Base-by-base conservation (phyloP, 2,797 vertebrate species). In the Glyptemys insculpta region DNA sequence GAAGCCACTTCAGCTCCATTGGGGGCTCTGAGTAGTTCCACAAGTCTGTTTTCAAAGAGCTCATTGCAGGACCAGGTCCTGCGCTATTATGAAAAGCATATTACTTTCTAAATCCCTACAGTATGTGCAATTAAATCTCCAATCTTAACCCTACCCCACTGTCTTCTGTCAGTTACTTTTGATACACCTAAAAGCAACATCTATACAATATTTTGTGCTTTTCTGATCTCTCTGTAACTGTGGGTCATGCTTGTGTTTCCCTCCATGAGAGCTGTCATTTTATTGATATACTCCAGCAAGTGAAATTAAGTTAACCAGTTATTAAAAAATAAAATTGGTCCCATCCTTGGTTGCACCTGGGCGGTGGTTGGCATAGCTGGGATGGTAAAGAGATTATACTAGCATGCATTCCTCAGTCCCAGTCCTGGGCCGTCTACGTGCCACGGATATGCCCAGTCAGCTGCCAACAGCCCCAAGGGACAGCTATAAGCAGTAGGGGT, bases 121-220 rank as follows among this genome's bases (percentile, higher is more conserved):
- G 3, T 37, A 4, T 0, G 0, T 2, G 1, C 6, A 49, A 86
- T n/a, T 81, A 53, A 4, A 0, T 0, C 0, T 7, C 57, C 82
- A 78, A 5, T 72, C 12, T 18, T 41, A 83, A 78, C 2, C 2
- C 2, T 44, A 1, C 53, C 12, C 11, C 83, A 7, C 2, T 87
- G 1, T 5, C 7, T 27, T 59, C 57, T 6, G 54, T 56, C n/a
- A 37, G n/a, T 2, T 50, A 79, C 79, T 86, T 6, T 5, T 49
- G 1, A 57, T 1, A 78, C 4, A 2, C 12, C 80, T 78, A 93
- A 84, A 27, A 85, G 0, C 1, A 88, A 21, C 53, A 84, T 91
- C 87, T 7, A 41, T 29, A 10, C 57, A 59, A 50, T 62, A 76
- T 34, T 6, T 34, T 72, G 10, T 47, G 10, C 0, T 0, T 1